Conservation (phyloP, 1,140 invertebrate genomes). For the Drosophila seguyi region DNA sequence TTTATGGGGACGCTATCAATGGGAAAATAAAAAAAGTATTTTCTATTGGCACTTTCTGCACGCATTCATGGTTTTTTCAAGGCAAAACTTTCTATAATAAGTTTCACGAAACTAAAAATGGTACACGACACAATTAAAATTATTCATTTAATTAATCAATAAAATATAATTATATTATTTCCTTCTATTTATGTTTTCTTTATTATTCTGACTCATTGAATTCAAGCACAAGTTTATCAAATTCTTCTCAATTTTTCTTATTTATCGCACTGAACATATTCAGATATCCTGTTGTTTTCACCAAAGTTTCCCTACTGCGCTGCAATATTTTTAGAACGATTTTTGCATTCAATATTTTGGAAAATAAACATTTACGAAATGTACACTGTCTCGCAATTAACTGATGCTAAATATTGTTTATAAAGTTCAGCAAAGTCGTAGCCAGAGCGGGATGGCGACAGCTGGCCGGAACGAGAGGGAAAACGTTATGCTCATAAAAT, state of each 20-base stretch:
- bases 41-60: not conserved
- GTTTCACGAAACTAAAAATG: not conserved
- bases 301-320: slow-evolving; percentile 21
- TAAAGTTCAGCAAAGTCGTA: slow-evolving; percentile 24
- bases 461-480: not conserved
- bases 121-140: not conserved
- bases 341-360: slow-evolving; percentile 30
- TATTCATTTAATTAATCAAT: not conserved
- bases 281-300: slow-evolving; percentile 34
- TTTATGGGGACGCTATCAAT: not conserved
- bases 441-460: slow-evolving; percentile 1
- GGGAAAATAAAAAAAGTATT: not conserved
- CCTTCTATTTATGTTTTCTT: not conserved
- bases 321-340: slow-evolving; percentile 14
- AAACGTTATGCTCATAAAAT: slow-evolving; percentile 51
- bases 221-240: not conserved
- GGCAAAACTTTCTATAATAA: not conserved
- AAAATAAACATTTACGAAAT: slow-evolving; percentile 42
- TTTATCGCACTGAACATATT: slow-evolving; percentile 5
- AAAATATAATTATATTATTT: not conserved
- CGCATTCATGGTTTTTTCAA: not conserved
- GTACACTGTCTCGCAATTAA: slow-evolving; percentile 26
- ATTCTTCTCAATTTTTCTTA: not conserved
- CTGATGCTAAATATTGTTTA: slow-evolving; percentile 37
- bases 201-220: slow-evolving; percentile 22